Percentiles rank a stretch among this genome's conserved stretches.
Evolutionary conservation across 2,113 vertebrate genomes (phyloP).

Genomic region (Oryzias curvinotus): DNA sequence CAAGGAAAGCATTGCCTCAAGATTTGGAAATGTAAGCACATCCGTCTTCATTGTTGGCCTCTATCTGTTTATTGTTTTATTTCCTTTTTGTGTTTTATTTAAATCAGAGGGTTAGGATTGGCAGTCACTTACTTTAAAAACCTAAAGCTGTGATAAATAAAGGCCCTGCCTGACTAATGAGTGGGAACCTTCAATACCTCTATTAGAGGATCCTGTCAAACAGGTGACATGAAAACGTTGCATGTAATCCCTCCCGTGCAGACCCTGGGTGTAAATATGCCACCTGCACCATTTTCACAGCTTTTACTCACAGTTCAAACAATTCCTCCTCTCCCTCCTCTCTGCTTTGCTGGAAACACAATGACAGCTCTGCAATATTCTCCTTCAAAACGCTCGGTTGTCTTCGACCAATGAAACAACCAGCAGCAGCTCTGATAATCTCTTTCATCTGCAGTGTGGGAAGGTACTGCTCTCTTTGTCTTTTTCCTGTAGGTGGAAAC

Average conservation of each 20-base stretch:
- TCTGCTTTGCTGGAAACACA: slow-evolving; percentile 47
- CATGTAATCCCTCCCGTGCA: slow-evolving; percentile 60
- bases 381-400: slow-evolving; percentile 56
- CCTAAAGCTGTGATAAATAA: slow-evolving; percentile 68
- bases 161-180: slow-evolving; percentile 66
- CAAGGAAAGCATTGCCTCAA: slow-evolving; percentile 46
- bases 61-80: neutral
- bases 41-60: slow-evolving; percentile 58
- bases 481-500: slow-evolving; percentile 59
- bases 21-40: slow-evolving; percentile 36
- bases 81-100: slow-evolving; percentile 55
- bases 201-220: slow-evolving; percentile 73
- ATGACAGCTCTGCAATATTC: slow-evolving; percentile 72
- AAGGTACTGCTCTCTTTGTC: slow-evolving; percentile 52
- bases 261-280: slow-evolving; percentile 75
- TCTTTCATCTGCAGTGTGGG: slow-evolving; percentile 63
- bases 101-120: slow-evolving; percentile 58
- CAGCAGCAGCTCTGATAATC: slow-evolving; percentile 68
- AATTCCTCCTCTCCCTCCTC: slow-evolving; percentile 43
- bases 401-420: slow-evolving; percentile 64
- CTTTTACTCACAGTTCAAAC: slow-evolving; percentile 77
- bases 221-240: slow-evolving; percentile 68
- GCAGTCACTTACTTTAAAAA: slow-evolving; percentile 65
- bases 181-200: slow-evolving; percentile 62
- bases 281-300: slow-evolving; percentile 71